Evolutionary conservation across 2,888 invertebrate genomes (phyloP).

Genomic region (Stegophylla sp.): DNA sequence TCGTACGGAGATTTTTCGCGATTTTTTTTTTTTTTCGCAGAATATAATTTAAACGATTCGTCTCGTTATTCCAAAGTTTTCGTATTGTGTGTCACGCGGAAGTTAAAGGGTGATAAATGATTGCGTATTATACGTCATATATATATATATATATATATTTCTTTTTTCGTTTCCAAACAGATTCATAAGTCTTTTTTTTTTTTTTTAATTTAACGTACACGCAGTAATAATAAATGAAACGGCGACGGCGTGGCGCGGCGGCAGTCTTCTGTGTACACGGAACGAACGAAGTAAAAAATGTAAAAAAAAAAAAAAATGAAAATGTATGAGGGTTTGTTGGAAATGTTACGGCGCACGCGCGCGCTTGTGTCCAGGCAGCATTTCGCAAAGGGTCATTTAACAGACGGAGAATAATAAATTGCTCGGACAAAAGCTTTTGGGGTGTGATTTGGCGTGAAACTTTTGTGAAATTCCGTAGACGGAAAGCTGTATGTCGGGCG

Average conservation of each 20-base stretch:
- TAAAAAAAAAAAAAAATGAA: constrained; percentile 35
- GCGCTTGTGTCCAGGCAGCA: constrained; percentile 50
- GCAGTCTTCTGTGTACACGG: constrained; percentile 17
- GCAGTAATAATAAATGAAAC: constrained; percentile 27
- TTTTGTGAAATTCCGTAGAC: constrained; percentile 46
- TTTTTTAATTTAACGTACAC: constrained; percentile 39
- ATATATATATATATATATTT: too few species aligned
- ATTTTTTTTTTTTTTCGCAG: neutral
- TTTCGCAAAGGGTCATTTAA: constrained; percentile 57
- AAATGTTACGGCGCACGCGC: constrained; percentile 58
- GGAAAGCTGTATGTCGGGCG: constrained; percentile 17
- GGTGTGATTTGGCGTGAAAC: constrained; percentile 58
- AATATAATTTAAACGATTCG: neutral
- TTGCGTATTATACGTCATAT: neutral
- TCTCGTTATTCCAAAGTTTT: constrained; percentile 10
- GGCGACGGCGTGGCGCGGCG: neutral
- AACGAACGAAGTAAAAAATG: neutral
- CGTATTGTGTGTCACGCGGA: neutral
- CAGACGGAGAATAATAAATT: constrained; percentile 57
- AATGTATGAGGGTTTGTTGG: constrained; percentile 50
- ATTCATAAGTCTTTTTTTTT: constrained; percentile 39
- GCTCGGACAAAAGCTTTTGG: constrained; percentile 53
- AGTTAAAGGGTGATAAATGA: constrained; percentile 38
- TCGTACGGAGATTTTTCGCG: neutral
- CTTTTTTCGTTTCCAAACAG: constrained; percentile 20